Evolutionary conservation across 2,797 vertebrate genomes (phyloP).

Genomic region (Euthynnus affinis): DNA sequence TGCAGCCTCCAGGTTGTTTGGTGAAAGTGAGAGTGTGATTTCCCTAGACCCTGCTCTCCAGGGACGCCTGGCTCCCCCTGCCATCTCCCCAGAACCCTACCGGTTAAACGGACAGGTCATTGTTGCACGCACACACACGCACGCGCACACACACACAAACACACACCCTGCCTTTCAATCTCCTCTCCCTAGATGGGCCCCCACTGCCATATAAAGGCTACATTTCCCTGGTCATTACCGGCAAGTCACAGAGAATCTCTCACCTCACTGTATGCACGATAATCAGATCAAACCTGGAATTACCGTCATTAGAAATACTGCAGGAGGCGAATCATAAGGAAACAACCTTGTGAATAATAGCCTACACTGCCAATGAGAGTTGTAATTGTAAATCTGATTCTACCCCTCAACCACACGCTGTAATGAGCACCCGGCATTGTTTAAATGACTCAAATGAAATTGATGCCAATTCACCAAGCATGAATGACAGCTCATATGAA

Average conservation of each 20-base stretch:
- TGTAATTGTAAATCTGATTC: constrained; percentile 83
- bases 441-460: constrained; percentile 84
- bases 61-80: constrained; percentile 74
- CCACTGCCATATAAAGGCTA: constrained; percentile 76
- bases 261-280: constrained; percentile 71
- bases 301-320: constrained; percentile 71
- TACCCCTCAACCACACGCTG: constrained; percentile 70
- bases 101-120: constrained; percentile 84
- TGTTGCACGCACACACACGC: constrained; percentile 39
- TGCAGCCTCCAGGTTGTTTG: constrained; percentile 78
- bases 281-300: constrained; percentile 81
- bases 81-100: constrained; percentile 78
- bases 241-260: constrained; percentile 77
- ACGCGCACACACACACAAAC: constrained; percentile 8
- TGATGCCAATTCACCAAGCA: constrained; percentile 81
- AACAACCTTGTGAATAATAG: constrained; percentile 77
- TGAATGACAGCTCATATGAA: constrained; percentile 82
- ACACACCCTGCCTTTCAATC: constrained; percentile 72
- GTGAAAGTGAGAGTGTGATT: constrained; percentile 84
- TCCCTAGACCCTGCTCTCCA: constrained; percentile 82
- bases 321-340: constrained; percentile 70
- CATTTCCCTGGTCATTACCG: constrained; percentile 83
- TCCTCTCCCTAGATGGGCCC: constrained; percentile 63
- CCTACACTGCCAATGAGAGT: constrained; percentile 63
- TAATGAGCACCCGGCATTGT: constrained; percentile 81